Percentiles rank a stretch among this genome's conserved stretches.
These are phyloP conservation scores for Dyspetes luteomarginatus DNA, from an alignment of 2,888 invertebrate species.

Conservation along the genomic window DNA sequence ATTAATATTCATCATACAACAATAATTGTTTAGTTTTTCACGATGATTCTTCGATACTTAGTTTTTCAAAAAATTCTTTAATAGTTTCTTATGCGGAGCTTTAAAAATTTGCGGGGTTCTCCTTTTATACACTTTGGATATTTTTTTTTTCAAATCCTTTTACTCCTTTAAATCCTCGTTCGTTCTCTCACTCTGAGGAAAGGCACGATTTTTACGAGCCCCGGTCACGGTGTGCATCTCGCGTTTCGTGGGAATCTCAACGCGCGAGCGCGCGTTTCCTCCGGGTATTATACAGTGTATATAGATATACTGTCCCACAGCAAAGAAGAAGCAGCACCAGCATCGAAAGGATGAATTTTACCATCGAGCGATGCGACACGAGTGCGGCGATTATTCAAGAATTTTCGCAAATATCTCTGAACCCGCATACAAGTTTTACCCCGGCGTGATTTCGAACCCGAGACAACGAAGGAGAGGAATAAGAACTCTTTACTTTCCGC, in stretches of 20 bases:
- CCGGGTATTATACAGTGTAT: constrained; percentile 3
- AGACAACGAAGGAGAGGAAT: not conserved
- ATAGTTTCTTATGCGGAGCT: not conserved
- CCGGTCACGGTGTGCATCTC: constrained; percentile 59
- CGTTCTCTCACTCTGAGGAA: constrained; percentile 40
- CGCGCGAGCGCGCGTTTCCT: constrained; percentile 44
- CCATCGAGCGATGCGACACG: constrained; percentile 49
- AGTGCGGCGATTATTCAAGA: constrained; percentile 53
- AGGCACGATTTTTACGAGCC: constrained; percentile 63
- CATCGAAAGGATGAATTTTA: constrained; percentile 57
- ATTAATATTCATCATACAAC: too few relatives aligned
- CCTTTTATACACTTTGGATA: not conserved
- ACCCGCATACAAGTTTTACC: constrained; percentile 6
- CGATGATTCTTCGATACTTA: not conserved
- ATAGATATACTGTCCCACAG: not conserved
- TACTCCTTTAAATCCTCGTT: constrained; percentile 47
- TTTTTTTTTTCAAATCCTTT: constrained; percentile 8
- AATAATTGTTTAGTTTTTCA: too few relatives aligned
- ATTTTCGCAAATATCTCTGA: constrained; percentile 53
- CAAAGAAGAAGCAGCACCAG: constrained; percentile 6
- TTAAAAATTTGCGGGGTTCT: not conserved
- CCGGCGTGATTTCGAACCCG: constrained; percentile 8
- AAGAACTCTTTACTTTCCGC: not conserved
- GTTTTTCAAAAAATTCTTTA: not conserved
- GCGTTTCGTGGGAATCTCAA: constrained; percentile 65